Conservation (phyloP, 2,888 invertebrate genomes). For the Chelonus formosanus region DNA sequence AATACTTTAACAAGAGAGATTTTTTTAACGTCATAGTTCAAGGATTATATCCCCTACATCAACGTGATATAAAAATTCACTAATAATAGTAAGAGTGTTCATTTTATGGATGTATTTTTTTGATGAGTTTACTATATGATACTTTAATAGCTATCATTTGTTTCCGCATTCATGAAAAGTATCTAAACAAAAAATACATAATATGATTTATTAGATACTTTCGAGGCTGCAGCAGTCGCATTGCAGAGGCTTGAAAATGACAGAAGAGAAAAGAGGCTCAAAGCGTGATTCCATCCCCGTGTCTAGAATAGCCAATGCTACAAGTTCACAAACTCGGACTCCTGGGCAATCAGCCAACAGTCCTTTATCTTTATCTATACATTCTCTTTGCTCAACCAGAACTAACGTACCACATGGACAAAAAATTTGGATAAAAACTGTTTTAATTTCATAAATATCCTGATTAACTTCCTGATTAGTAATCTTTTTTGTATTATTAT, state of each 20-base stretch:
- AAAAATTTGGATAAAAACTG: background rate
- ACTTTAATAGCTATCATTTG: too few species aligned
- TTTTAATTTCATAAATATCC: too few species aligned
- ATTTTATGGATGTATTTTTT: too few species aligned
- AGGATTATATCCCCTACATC: too few species aligned
- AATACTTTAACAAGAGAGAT: slow-evolving; percentile 2
- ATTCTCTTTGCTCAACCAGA: background rate
- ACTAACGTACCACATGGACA: background rate
- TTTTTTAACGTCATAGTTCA: too few species aligned
- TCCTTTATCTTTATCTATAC: slow-evolving; percentile 14
- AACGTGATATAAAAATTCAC: too few species aligned
- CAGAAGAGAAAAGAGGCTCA: slow-evolving; percentile 13
- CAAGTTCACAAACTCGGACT: slow-evolving; percentile 46
- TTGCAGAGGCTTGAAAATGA: slow-evolving; percentile 30
- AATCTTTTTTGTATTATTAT: too few species aligned
- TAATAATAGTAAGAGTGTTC: too few species aligned
- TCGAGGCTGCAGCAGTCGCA: slow-evolving; percentile 32
- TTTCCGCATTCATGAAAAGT: too few species aligned
- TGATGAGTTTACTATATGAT: too few species aligned
- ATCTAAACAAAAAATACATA: too few species aligned
- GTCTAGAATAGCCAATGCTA: slow-evolving; percentile 28
- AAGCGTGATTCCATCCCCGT: slow-evolving; percentile 30
- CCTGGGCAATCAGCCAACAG: slow-evolving; percentile 45
- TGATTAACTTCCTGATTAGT: too few species aligned
- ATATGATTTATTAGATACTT: slow-evolving; percentile 6